Evolutionary conservation across 1,140 invertebrate species (phyloP).

Genomic region (Euura lappo): DNA sequence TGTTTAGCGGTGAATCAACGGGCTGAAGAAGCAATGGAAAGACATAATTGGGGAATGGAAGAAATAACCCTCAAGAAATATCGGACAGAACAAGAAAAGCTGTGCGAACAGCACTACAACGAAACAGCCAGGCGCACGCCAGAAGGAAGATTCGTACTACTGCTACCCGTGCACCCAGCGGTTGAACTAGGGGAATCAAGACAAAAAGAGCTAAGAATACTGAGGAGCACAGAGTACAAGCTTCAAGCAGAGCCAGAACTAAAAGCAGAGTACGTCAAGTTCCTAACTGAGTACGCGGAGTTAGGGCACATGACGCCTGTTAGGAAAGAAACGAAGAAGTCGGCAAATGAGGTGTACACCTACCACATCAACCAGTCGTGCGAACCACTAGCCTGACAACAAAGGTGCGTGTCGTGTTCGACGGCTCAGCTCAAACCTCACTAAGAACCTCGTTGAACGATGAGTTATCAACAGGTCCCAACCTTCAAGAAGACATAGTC

Average conservation of each 20-base stretch:
- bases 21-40: neutral
- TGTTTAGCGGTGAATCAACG: neutral
- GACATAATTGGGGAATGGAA: conserved; percentile 21
- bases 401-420: conserved; percentile 28
- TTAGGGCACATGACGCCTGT: conserved; percentile 34
- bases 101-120: neutral
- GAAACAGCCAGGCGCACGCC: neutral
- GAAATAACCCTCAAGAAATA: neutral
- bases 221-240: neutral
- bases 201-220: neutral
- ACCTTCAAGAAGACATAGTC: conserved; percentile 14
- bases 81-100: neutral
- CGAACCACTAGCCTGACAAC: conserved; percentile 13
- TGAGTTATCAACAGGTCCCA: conserved; percentile 14
- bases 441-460: conserved; percentile 24
- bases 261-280: conserved; percentile 22
- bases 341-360: neutral
- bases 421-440: conserved; percentile 13
- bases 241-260: neutral
- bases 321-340: neutral
- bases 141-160: neutral
- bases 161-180: neutral
- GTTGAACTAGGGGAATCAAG: neutral
- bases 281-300: conserved; percentile 39
- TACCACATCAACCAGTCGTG: neutral